These are phyloP conservation scores for Carassius auratus DNA, from an alignment of 2,113 vertebrate genomes.

Conservation along the genomic window DNA sequence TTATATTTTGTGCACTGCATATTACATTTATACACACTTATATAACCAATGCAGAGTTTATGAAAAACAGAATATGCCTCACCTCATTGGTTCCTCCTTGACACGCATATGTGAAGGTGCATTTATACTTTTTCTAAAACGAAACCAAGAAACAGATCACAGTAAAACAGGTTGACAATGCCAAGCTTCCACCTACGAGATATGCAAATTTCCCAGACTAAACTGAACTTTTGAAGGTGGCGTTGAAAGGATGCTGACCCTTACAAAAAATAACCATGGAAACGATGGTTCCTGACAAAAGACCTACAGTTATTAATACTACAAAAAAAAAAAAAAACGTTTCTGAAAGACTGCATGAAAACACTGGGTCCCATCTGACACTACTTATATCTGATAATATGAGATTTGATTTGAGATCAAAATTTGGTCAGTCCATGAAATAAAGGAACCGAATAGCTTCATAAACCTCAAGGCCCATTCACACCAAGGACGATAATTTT, in stretches of 20 bases:
- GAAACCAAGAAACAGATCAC: not conserved
- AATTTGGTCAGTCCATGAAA: not conserved
- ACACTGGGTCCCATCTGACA: not conserved
- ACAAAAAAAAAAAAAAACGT: not conserved
- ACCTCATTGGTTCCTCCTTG: conserved; percentile 98
- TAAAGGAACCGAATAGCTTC: not conserved
- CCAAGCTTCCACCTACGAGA: not conserved
- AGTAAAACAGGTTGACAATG: not conserved
- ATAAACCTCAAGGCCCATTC: not conserved
- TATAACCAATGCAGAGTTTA: not conserved
- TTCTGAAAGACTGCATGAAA: not conserved
- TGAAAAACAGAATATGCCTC: conserved; percentile 56
- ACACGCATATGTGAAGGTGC: conserved; percentile 89
- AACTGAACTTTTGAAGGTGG: not conserved
- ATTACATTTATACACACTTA: not conserved
- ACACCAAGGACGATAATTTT: no score
- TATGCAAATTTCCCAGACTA: not conserved
- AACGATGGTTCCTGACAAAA: not conserved
- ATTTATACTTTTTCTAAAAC: conserved; percentile 80
- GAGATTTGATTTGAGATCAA: not conserved
- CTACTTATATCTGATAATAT: not conserved
- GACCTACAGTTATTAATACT: not conserved
- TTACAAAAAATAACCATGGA: not conserved
- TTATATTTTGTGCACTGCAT: not conserved
- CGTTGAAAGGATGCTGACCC: not conserved